Conservation (phyloP, 2,888 invertebrate species). For the Limnephilus marmoratus region DNA sequence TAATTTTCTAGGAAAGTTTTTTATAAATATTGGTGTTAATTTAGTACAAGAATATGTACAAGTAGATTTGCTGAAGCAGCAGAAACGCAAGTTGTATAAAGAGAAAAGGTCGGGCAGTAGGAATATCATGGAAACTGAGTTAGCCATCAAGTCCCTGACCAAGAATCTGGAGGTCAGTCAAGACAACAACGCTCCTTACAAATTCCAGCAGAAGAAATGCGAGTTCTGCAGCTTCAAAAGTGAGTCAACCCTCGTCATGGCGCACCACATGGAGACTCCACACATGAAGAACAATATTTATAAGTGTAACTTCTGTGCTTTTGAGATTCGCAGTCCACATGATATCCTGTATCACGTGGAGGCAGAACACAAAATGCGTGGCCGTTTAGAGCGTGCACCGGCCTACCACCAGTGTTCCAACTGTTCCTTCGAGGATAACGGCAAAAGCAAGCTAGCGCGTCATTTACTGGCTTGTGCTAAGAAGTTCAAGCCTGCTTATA, state of each 20-base stretch:
- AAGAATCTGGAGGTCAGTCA: slow-evolving; percentile 91
- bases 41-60: slow-evolving; percentile 96
- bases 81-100: slow-evolving; percentile 88
- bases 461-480: slow-evolving; percentile 93
- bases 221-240: slow-evolving; percentile 93
- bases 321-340: slow-evolving; percentile 89
- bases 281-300: slow-evolving; percentile 93
- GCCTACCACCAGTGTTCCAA: slow-evolving; percentile 94
- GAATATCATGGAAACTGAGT: slow-evolving; percentile 83
- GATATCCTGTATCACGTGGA: slow-evolving; percentile 96
- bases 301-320: slow-evolving; percentile 90
- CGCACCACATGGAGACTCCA: slow-evolving; percentile 92
- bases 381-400: slow-evolving; percentile 89
- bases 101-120: slow-evolving; percentile 79
- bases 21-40: slow-evolving; percentile 93
- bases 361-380: slow-evolving; percentile 89
- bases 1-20: slow-evolving; percentile 91
- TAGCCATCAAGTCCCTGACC: slow-evolving; percentile 88
- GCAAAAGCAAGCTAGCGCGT: slow-evolving; percentile 92
- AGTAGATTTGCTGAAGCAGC: slow-evolving; percentile 91
- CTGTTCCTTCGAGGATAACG: slow-evolving; percentile 96
- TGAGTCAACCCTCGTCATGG: slow-evolving; percentile 89
- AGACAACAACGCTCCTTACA: slow-evolving; percentile 89
- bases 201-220: slow-evolving; percentile 87
- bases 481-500: slow-evolving; percentile 91